These are phyloP conservation scores for Masticophis lateralis DNA, from an alignment of 2,797 vertebrate genomes.

Conservation along the genomic window DNA sequence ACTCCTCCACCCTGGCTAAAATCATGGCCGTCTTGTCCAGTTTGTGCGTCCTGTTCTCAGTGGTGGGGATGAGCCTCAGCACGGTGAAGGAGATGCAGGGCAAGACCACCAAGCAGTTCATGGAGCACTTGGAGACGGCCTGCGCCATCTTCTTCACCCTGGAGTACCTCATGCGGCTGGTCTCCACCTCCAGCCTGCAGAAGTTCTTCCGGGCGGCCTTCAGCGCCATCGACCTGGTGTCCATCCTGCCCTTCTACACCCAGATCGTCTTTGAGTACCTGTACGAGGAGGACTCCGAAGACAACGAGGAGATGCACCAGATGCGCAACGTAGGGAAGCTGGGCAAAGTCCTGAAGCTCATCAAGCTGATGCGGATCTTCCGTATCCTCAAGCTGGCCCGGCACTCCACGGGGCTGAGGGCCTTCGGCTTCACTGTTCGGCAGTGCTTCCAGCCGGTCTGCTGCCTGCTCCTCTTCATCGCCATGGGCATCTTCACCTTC, in stretches of 20 bases:
- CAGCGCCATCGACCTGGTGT: conserved; percentile 86
- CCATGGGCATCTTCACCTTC: conserved; percentile 91
- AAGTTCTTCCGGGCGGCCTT: conserved; percentile 83
- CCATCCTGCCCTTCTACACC: conserved; percentile 89
- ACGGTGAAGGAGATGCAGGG: conserved; percentile 84
- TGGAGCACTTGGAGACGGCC: conserved; percentile 83
- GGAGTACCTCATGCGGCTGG: conserved; percentile 83
- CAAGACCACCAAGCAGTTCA: conserved; percentile 78
- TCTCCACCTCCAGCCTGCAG: conserved; percentile 80
- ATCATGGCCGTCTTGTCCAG: conserved; percentile 85
- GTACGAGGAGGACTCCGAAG: conserved; percentile 70
- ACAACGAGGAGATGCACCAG: conserved; percentile 83
- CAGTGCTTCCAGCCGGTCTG: conserved; percentile 93
- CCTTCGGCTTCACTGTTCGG: conserved; percentile 89
- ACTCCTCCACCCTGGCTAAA: conserved; percentile 85
- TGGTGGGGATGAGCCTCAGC: conserved; percentile 88
- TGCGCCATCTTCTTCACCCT: conserved; percentile 88
- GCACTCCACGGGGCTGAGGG: conserved; percentile 90
- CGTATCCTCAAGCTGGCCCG: conserved; percentile 89
- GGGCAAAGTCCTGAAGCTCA: conserved; percentile 88
- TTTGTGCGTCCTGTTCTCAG: conserved; percentile 87
- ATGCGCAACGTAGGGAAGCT: conserved; percentile 87
- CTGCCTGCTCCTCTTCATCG: conserved; percentile 89
- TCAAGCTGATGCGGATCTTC: conserved; percentile 91
- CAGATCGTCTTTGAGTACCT: conserved; percentile 84